Evolutionary conservation across 2,888 invertebrate genomes (phyloP).

Genomic region (Rhaphigaster nebulosa): DNA sequence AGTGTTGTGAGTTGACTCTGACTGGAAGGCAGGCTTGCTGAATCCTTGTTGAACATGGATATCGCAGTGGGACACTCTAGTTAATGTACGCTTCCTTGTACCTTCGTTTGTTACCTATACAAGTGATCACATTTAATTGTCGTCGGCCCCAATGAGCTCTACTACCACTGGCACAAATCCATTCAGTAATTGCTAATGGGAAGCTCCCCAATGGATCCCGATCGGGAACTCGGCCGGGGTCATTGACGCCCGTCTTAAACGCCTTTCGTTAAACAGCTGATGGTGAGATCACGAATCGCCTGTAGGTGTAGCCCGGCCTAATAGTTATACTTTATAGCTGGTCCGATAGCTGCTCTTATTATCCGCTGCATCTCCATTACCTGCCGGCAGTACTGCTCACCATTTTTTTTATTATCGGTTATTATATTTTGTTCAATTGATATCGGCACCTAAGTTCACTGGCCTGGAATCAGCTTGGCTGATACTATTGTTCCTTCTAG

Average conservation of each 20-base stretch:
- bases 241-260: slow-evolving; percentile 40
- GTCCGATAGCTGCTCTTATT: background rate
- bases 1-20: background rate
- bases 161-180: background rate
- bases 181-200: background rate
- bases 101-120: background rate
- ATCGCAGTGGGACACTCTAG: no score
- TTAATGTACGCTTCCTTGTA: background rate
- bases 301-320: slow-evolving; percentile 25
- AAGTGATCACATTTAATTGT: background rate
- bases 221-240: background rate
- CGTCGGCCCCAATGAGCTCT: background rate
- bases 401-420: slow-evolving; percentile 3
- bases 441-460: background rate
- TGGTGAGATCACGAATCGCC: slow-evolving; percentile 46
- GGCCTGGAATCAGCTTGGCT: background rate
- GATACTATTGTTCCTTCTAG: background rate
- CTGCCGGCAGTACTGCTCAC: background rate
- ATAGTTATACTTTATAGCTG: slow-evolving; percentile 29
- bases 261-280: slow-evolving; percentile 29
- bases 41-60: slow-evolving; percentile 1
- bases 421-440: background rate
- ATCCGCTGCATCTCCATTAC: slow-evolving; percentile 35
- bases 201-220: background rate
- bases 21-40: background rate